A percentile compares a stretch with the other conserved stretches of the same genome.
Evolutionary conservation across 2,797 vertebrate genomes (phyloP).

Genomic region (Smutsia gigantea): DNA sequence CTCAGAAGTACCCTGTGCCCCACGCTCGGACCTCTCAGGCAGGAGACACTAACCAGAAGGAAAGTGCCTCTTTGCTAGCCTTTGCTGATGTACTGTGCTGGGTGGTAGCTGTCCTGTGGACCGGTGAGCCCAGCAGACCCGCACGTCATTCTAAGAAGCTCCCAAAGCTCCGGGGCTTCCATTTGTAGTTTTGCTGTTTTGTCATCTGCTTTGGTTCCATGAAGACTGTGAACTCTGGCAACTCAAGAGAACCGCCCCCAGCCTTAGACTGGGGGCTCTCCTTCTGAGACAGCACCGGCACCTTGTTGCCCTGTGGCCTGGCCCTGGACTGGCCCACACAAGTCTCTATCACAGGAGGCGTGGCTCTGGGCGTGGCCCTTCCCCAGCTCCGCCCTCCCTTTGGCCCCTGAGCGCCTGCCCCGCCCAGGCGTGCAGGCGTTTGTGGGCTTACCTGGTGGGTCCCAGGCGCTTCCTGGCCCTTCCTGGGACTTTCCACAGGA

Average conservation of each 20-base stretch:
- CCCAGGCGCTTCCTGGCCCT: accelerated
- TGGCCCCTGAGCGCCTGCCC: not conserved
- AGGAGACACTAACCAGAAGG: not conserved
- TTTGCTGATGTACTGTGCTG: not conserved
- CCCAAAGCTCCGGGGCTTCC: not conserved
- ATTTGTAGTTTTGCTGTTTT: not conserved
- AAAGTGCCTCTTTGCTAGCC: not conserved
- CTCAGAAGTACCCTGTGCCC: too few relatives aligned
- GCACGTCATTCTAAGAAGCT: not conserved
- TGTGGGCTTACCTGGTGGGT: not conserved
- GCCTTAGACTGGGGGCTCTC: not conserved
- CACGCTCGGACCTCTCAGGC: not conserved
- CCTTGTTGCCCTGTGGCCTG: not conserved
- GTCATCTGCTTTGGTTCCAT: not conserved
- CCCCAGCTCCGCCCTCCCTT: not conserved
- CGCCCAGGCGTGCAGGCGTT: not conserved
- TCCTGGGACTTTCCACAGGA: not conserved
- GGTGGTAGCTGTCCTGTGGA: not conserved
- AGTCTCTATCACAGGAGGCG: not conserved
- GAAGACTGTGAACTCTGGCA: not conserved
- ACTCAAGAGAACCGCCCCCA: accelerated
- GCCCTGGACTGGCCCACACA: not conserved
- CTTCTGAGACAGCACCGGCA: accelerated
- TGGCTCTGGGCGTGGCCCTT: not conserved
- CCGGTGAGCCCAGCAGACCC: not conserved